Evolutionary conservation across 2,113 vertebrate genomes (phyloP).

Genomic region (Erythrocebus patas): DNA sequence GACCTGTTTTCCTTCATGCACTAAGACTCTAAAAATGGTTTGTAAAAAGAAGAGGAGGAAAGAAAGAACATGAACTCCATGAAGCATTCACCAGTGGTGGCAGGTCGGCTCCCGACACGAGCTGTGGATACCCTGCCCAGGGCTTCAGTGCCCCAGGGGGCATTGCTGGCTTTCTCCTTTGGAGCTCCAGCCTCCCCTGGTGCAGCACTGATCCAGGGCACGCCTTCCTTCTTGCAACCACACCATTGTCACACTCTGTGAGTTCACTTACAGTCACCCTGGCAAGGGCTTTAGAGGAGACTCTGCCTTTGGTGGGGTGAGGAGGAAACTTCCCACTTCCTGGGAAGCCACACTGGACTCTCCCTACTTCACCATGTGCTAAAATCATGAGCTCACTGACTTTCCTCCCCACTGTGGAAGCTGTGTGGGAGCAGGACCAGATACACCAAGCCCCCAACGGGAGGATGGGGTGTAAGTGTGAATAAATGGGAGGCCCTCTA

Average conservation of each 20-base stretch:
- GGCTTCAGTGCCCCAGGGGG: too few species aligned
- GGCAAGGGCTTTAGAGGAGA: too few species aligned
- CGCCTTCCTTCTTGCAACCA: background rate
- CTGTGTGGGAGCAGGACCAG: accelerated
- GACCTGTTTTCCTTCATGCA: constrained; percentile 97
- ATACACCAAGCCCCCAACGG: accelerated
- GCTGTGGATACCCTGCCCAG: background rate
- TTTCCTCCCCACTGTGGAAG: accelerated
- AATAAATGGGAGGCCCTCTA: accelerated
- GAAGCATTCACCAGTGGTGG: accelerated
- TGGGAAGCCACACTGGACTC: accelerated
- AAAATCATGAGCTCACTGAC: accelerated
- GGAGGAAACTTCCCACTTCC: too few species aligned
- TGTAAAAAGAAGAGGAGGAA: too few species aligned
- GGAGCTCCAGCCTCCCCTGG: accelerated
- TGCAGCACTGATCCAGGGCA: accelerated
- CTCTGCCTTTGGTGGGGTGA: background rate
- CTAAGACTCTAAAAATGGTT: constrained; percentile 87
- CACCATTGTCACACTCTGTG: too few species aligned
- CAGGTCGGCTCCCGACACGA: background rate
- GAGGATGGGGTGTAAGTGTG: accelerated
- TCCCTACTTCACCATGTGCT: background rate
- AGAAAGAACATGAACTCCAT: background rate
- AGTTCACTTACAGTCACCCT: accelerated
- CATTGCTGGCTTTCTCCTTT: too few species aligned